phyloP scores from a whole-genome alignment of 2,113 vertebrate genomes.

The Paramisgurnus dabryanus region DNA sequence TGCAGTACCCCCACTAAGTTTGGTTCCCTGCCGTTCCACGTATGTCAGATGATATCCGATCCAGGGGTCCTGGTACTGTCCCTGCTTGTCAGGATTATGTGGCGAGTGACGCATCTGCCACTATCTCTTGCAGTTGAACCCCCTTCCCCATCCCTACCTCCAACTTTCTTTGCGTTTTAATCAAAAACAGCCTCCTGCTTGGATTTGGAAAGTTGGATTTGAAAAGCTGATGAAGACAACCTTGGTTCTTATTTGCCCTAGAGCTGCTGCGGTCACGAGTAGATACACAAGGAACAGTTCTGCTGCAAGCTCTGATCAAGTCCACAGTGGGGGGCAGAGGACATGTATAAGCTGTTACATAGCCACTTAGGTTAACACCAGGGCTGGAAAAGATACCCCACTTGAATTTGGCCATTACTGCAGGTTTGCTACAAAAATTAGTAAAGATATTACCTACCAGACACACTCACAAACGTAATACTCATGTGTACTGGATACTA shows the following conservation, averaged over 20 bases:
- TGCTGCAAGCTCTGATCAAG: neutral
- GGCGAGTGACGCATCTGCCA: conserved; percentile 36
- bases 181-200: neutral
- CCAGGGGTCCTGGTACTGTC: conserved; percentile 26
- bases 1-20: neutral
- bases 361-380: conserved; percentile 5
- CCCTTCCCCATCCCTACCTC: neutral
- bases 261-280: neutral
- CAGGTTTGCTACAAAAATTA: neutral
- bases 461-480: neutral
- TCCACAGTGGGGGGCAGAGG: conserved; percentile 3
- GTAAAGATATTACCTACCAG: neutral
- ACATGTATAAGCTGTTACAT: conserved; percentile 6
- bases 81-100: conserved; percentile 34
- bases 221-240: neutral
- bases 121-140: conserved; percentile 13
- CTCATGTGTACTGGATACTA: no score
- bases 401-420: neutral
- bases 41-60: conserved; percentile 34
- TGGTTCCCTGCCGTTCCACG: conserved; percentile 18
- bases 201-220: neutral
- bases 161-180: neutral
- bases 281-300: conserved; percentile 2
- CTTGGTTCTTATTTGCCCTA: neutral
- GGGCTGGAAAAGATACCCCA: neutral